Conservation (phyloP, 35 echinoderm and acorn worm genomes). For the Apostichopus parvimensis region DNA sequence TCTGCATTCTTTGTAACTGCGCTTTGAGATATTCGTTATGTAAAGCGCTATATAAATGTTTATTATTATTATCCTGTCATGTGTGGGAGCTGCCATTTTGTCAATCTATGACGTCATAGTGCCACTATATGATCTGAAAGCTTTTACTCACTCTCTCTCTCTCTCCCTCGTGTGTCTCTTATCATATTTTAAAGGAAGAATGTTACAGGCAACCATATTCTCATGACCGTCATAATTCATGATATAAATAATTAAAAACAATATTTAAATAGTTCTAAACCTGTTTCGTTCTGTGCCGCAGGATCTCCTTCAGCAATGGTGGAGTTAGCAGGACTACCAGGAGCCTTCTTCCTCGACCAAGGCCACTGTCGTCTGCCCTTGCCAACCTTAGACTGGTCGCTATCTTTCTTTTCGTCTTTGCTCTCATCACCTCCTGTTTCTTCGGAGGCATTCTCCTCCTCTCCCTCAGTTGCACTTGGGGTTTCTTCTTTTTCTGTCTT, state of each 20-base stretch:
- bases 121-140: too few relatives aligned
- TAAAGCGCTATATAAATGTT: too few relatives aligned
- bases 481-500: conserved; percentile 42
- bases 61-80: too few relatives aligned
- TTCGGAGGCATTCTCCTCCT: conserved; percentile 14
- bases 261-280: neutral
- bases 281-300: conserved; percentile 2
- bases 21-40: too few relatives aligned
- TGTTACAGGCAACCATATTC: too few relatives aligned
- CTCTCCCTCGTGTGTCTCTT: too few relatives aligned
- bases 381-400: neutral
- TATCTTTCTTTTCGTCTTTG: conserved; percentile 23
- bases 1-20: too few relatives aligned
- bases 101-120: too few relatives aligned
- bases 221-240: too few relatives aligned
- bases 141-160: too few relatives aligned
- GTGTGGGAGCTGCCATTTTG: too few relatives aligned
- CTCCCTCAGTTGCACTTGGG: conserved; percentile 9
- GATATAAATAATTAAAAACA: neutral
- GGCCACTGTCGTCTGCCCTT: conserved; percentile 52
- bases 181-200: too few relatives aligned
- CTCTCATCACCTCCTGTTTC: conserved; percentile 19
- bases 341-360: conserved; percentile 40
- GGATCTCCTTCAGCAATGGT: neutral
- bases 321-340: conserved; percentile 1